Evolutionary conservation across 2,888 invertebrate species (phyloP), one percentile per base, ranked within the genome.

Genomic region (Lepetodrilus schrolli): DNA sequence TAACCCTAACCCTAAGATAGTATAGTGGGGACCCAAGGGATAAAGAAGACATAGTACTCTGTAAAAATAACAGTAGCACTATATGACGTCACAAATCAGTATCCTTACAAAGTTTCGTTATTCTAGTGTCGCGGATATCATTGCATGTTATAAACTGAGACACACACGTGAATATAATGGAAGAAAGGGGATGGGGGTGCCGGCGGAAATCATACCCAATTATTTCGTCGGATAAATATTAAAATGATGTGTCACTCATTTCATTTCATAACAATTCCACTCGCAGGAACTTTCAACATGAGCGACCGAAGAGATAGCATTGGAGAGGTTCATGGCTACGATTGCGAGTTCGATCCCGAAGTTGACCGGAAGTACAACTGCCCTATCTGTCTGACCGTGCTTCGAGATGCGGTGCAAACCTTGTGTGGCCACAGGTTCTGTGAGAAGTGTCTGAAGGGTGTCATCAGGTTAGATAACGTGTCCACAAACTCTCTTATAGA

Each of bases 381-480:
- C 74, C 87, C 89, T 0, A 81, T 89, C 10, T 89, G 89, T 71
- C 77, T 89, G 66, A 75, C 78, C 3, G 84, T 81, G 10, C 79
- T 88, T 75, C 73, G 80, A 47, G 83, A 85, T 30, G 84, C 88
- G 1, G 80, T 87, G 65, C 89, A 89, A 75, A 89, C 89, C 1
- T 79, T 78, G 4, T 89, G 89, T 77, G 89, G 89, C 8, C 89
- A 89, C 70, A 76, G 89, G n/a, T 89, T 88, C 76, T 89, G 89
- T 77, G 75, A 78, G 21, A 36, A 68, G 5, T 89, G 89, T 72
- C 83, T 89, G 50, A 66, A 65, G 1, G 74, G 78, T 4, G 78
- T 75, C 23, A 71, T 73, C 20, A 73, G 74, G 82, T 80, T 71
- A 76, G 78, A 71, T n/a, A n/a, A 7, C 1, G 13, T n/a, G 7